Conservation (phyloP, 1,140 invertebrate genomes). For the Aphelenchoides besseyi region DNA sequence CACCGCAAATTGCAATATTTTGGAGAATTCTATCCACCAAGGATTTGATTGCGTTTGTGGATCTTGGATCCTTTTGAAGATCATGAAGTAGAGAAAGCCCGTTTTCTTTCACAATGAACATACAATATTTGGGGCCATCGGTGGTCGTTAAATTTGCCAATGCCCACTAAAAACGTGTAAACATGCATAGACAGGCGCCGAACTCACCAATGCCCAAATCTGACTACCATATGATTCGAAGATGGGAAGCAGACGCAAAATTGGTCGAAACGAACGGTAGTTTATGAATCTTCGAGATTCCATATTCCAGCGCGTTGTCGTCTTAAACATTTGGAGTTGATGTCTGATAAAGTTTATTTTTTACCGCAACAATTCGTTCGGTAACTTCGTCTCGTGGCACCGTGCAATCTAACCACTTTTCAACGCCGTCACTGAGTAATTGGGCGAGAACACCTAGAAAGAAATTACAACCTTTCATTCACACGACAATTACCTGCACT, state of each 20-base stretch:
- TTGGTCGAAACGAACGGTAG: slow-evolving; percentile 71
- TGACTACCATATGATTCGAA: slow-evolving; percentile 53
- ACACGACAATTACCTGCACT: no score
- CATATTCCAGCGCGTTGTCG: slow-evolving; percentile 83
- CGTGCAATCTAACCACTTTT: slow-evolving; percentile 77
- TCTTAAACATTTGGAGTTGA: slow-evolving; percentile 61
- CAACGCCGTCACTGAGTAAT: slow-evolving; percentile 83
- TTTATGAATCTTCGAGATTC: slow-evolving; percentile 86
- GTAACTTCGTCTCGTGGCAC: slow-evolving; percentile 72
- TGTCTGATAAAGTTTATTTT: slow-evolving; percentile 4
- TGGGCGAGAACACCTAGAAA: slow-evolving; percentile 90
- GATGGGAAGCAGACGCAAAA: slow-evolving; percentile 49
- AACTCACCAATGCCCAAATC: slow-evolving; percentile 44
- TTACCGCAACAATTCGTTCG: slow-evolving; percentile 69
- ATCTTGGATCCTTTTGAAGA: slow-evolving; percentile 66
- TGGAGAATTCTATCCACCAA: slow-evolving; percentile 36
- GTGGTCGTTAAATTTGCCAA: slow-evolving; percentile 81
- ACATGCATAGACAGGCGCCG: background rate
- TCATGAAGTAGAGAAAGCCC: slow-evolving; percentile 74
- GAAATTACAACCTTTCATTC: no score
- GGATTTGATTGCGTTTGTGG: slow-evolving; percentile 20
- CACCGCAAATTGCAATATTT: slow-evolving; percentile 19
- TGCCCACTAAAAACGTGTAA: slow-evolving; percentile 71
- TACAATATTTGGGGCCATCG: slow-evolving; percentile 79
- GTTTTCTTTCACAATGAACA: slow-evolving; percentile 77